Conservation (phyloP, 2,888 invertebrate genomes). For the Exephanes ischioxanthus region DNA sequence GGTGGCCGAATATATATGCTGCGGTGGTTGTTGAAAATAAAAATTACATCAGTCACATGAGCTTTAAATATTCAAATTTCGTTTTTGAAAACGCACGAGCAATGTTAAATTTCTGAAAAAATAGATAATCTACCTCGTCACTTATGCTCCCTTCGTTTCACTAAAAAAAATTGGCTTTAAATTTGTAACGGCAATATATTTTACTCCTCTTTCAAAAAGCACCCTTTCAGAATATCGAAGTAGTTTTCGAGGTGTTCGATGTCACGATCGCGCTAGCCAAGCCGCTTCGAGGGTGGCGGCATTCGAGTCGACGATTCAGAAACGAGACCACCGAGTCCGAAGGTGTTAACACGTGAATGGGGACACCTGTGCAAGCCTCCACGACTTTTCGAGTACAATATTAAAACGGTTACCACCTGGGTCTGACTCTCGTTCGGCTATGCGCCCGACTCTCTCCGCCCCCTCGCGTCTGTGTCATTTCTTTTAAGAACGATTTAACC, state of each 20-base stretch:
- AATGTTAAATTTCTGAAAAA: neutral
- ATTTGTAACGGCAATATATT: slow-evolving; percentile 6
- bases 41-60: slow-evolving; percentile 13
- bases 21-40: slow-evolving; percentile 35
- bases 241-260: slow-evolving; percentile 29
- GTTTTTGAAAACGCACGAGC: neutral
- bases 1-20: slow-evolving; percentile 79
- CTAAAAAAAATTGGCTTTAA: neutral
- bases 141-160: neutral
- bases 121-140: neutral
- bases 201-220: slow-evolving; percentile 2
- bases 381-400: slow-evolving; percentile 39
- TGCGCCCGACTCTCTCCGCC: slow-evolving; percentile 19
- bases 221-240: slow-evolving; percentile 36
- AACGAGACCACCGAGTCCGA: slow-evolving; percentile 43
- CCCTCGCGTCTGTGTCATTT: slow-evolving; percentile 27
- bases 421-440: slow-evolving; percentile 22
- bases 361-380: slow-evolving; percentile 57
- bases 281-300: slow-evolving; percentile 52
- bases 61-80: neutral
- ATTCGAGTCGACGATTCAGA: slow-evolving; percentile 50
- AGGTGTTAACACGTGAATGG: slow-evolving; percentile 65
- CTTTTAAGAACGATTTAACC: slow-evolving; percentile 41
- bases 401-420: slow-evolving; percentile 59
- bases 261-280: slow-evolving; percentile 18